Evolutionary conservation across 2,797 vertebrate genomes (phyloP).

Genomic region (Gymnoscopelus braueri): DNA sequence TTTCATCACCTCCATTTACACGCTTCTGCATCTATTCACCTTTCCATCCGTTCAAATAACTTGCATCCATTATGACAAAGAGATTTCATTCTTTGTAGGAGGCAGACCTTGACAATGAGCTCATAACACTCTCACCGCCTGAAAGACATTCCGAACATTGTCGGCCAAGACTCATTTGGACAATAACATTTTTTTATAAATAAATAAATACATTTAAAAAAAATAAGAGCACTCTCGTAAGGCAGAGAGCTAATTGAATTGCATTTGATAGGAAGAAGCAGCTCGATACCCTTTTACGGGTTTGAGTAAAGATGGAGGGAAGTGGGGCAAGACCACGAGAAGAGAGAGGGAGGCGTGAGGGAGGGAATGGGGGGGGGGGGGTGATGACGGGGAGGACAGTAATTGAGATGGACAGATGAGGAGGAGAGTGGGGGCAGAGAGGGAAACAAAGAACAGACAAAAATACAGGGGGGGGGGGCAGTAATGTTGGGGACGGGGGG

Average conservation of each 20-base stretch:
- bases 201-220: constrained; percentile 25
- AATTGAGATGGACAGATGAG: constrained; percentile 72
- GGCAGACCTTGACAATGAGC: constrained; percentile 60
- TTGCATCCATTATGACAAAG: constrained; percentile 59
- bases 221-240: constrained; percentile 49
- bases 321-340: constrained; percentile 44
- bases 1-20: constrained; percentile 37
- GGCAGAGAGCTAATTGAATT: constrained; percentile 73
- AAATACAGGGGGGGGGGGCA: constrained; percentile 38
- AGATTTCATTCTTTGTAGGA: constrained; percentile 51
- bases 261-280: constrained; percentile 64
- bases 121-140: constrained; percentile 27
- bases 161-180: constrained; percentile 62
- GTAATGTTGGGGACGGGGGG: constrained; percentile 47
- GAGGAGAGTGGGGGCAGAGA: constrained; percentile 41
- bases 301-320: constrained; percentile 64
- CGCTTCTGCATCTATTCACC: constrained; percentile 43
- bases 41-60: constrained; percentile 50
- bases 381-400: constrained; percentile 57
- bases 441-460: constrained; percentile 63
- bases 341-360: constrained; percentile 40
- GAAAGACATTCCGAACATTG: constrained; percentile 43
- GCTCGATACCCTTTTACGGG: constrained; percentile 68
- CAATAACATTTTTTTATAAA: constrained; percentile 12
- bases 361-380: constrained; percentile 14